A percentile compares a stretch with the other conserved stretches of the same genome.
These are phyloP conservation scores for Eristalis intricaria DNA, from an alignment of 2,888 invertebrate genomes.

Conservation along the genomic window DNA sequence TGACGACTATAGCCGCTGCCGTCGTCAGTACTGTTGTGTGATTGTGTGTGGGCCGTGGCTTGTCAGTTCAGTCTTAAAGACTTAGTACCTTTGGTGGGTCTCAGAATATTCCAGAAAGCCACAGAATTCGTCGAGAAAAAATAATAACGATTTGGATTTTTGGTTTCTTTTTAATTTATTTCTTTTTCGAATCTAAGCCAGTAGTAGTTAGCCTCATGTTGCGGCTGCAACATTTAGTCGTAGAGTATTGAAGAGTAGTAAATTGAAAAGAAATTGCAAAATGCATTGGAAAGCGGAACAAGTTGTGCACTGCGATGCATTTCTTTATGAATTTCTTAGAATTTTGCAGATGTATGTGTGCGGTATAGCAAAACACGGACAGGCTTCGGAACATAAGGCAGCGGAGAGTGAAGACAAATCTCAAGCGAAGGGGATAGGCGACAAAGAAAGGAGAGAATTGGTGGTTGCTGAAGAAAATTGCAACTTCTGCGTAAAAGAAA, in stretches of 20 bases:
- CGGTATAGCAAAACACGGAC: constrained; percentile 3
- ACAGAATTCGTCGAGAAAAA: background rate
- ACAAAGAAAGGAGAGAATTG: background rate
- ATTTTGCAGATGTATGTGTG: constrained; percentile 35
- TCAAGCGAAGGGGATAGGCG: background rate
- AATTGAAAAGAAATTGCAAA: constrained; percentile 65
- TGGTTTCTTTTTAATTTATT: background rate
- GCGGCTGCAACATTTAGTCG: constrained; percentile 1
- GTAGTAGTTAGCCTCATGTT: background rate
- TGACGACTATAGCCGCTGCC: background rate
- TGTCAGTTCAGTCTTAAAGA: background rate
- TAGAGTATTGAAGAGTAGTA: background rate
- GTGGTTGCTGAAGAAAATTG: constrained; percentile 55
- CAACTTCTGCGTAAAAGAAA: constrained; percentile 70
- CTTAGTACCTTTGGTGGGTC: constrained; percentile 16
- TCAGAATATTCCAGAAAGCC: constrained; percentile 37
- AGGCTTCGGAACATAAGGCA: background rate
- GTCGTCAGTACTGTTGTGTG: background rate
- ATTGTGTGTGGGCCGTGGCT: constrained; percentile 42
- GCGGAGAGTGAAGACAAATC: constrained; percentile 22
- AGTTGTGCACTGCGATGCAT: constrained; percentile 68
- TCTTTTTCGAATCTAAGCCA: constrained; percentile 5
- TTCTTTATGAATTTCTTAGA: constrained; percentile 69
- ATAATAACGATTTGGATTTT: background rate
- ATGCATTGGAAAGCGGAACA: constrained; percentile 71